These are phyloP conservation scores for Plagodis dolabraria DNA, from an alignment of 2,888 invertebrate genomes.

Conservation along the genomic window DNA sequence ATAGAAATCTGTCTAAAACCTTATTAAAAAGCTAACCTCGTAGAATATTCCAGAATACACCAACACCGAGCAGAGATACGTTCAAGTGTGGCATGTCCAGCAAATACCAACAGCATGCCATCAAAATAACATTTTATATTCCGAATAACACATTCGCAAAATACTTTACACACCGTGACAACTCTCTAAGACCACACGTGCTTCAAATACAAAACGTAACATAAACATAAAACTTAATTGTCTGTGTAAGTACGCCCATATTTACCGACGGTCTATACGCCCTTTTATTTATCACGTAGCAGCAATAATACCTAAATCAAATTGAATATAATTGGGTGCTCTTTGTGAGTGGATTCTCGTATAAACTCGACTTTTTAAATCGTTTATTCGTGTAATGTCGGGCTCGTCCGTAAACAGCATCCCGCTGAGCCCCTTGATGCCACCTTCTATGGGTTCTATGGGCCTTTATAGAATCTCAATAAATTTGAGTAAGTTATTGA, in stretches of 20 bases:
- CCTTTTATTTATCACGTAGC: constrained; percentile 23
- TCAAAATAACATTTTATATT: background rate
- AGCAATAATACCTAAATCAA: constrained; percentile 32
- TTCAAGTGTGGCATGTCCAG: too few relatives aligned
- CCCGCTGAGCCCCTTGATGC: constrained; percentile 26
- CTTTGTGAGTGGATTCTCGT: constrained; percentile 25
- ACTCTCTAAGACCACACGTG: constrained; percentile 19
- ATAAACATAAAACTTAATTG: constrained; percentile 26
- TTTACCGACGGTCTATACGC: constrained; percentile 19
- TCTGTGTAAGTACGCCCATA: constrained; percentile 21
- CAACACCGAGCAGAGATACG: too few relatives aligned
- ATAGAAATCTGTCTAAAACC: too few relatives aligned
- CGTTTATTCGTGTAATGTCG: constrained; percentile 17
- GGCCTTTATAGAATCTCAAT: constrained; percentile 14
- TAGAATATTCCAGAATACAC: too few relatives aligned
- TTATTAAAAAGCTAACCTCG: too few relatives aligned
- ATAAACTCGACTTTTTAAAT: constrained; percentile 29
- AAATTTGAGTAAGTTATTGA: constrained; percentile 16
- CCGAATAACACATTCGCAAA: constrained; percentile 11
- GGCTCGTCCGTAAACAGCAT: constrained; percentile 16
- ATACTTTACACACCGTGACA: constrained; percentile 20
- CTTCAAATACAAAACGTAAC: constrained; percentile 12
- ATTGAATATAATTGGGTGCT: constrained; percentile 37
- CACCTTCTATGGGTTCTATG: constrained; percentile 3
- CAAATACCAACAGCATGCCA: too few relatives aligned